Base-by-base conservation (phyloP, 1,140 invertebrate species). In the Tetragonula clypearis region DNA sequence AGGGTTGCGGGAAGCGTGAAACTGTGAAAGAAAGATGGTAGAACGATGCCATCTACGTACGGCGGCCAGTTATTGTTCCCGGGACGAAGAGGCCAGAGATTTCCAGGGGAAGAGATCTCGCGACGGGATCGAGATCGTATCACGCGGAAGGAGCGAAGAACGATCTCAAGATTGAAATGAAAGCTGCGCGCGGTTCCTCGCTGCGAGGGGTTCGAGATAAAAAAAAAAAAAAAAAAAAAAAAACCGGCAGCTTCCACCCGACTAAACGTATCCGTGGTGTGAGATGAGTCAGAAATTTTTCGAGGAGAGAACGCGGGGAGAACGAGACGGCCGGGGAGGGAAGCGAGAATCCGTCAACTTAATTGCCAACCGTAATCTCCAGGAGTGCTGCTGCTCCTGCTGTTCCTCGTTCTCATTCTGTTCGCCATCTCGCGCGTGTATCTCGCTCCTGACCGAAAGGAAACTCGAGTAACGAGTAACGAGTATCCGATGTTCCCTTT, bases 11-110 rank as follows among this genome's bases (percentile, higher is more conserved):
- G n/a, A 55, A 79, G 89, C 79, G 88, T 86, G 89, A 90, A 90
- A 90, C 88, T 90, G 88, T 90, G 84, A 87, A 90, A 90, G 73
- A 89, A 87, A 12, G 78, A 81, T 76, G 69, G 21, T 49, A 49
- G 41, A 49, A 14, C 53, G 86, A 87, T 72, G 56, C 73, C 74
- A 82, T 26, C 60, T 81, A 75, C 78, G 74, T 55, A 72, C 86
- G 85, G 69, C 23, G 85, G 74, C 23, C 82, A 79, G 82, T 90
- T 89, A 89, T 89, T 89, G 88, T 90, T 87, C 82, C 26, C 85
- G 75, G 60, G 68, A 26, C 78, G 80, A 79, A 66, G 87, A 79
- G 81, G 55, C 21, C 79, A 68, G 79, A 8, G 86, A 90, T 90
- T 90, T 85, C 82, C 75, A 85, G 86, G 78, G 88, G 79, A 77